phyloP scores from a whole-genome alignment of 2,888 invertebrate genomes.

The Cheilosia vulpina region DNA sequence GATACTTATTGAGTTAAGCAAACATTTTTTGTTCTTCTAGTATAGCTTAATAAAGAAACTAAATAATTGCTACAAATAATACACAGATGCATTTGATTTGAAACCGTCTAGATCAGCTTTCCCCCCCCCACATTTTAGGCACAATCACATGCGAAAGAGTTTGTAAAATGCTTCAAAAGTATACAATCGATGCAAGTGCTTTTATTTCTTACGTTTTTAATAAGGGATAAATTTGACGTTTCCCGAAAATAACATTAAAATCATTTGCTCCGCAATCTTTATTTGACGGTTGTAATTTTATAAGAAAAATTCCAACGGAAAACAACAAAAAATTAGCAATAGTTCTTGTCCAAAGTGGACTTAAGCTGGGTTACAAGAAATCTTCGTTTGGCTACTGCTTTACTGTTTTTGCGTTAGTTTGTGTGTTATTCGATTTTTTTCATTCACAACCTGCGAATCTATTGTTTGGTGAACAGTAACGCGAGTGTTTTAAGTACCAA shows the following conservation, averaged over 20 bases:
- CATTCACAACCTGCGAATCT: no score
- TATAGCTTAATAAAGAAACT: slow-evolving; percentile 21
- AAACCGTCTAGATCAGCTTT: slow-evolving; percentile 54
- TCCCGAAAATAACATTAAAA: background rate
- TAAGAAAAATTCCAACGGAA: no score
- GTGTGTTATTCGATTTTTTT: no score
- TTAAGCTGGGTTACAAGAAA: no score
- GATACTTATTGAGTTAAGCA: slow-evolving; percentile 66
- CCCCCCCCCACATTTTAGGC: slow-evolving; percentile 17
- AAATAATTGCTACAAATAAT: slow-evolving; percentile 19
- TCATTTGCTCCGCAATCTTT: no score
- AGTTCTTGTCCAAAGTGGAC: no score
- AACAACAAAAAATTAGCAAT: no score
- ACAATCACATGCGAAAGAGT: slow-evolving; percentile 39
- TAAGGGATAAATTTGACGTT: background rate
- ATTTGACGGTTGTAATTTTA: no score
- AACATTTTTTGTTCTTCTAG: slow-evolving; percentile 33
- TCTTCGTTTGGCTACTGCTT: no score
- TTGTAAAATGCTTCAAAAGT: background rate
- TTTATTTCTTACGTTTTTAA: background rate
- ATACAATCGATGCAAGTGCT: background rate
- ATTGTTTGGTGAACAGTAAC: no score
- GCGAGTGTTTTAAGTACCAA: no score
- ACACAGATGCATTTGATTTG: slow-evolving; percentile 40
- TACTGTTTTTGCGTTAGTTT: no score